Evolutionary conservation across 2,888 invertebrate genomes (phyloP), one percentile per base, ranked within the genome.

Genomic region (Dusona sp.): DNA sequence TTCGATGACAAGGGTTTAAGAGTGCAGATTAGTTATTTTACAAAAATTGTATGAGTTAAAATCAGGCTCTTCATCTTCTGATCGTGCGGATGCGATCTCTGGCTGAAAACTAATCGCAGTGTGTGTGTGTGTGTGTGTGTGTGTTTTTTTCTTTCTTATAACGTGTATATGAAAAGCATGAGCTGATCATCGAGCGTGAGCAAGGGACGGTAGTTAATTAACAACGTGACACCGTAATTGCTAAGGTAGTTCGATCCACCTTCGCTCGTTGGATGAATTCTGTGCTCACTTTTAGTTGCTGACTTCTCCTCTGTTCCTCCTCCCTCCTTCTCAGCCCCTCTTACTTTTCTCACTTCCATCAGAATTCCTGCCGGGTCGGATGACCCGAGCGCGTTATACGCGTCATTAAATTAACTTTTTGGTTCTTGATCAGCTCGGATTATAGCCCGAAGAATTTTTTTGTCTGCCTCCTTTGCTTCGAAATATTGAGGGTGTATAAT

Each of bases 331-430:
- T 54, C 51, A 38, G 19, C 64, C 68, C 65, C 36, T 51, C 33
- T 51, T 13, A 22, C 42, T 61, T 86, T 25, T 75, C 70, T 82
- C 75, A 33, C 75, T 65, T 75, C 54, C 82, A 72, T 77, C 77
- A 57, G 83, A 75, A 72, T 70, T 61, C 79, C 83, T 84, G 83
- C 64, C 79, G 87, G 87, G 89, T 90, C 87, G 88, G 89, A 88
- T 83, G 87, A 87, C 86, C 86, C 83, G 82, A 65, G 61, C 89
- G 89, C 88, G 79, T 84, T 87, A 84, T 79, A 87, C 89, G 85
- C 90, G 85, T 91, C 92, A 89, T 91, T 91, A 90, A 91, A 92
- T 92, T 91, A 91, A 92, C 90, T 91, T 91, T 92, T 86, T 77
- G 88, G 88, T 88, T 86, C 90, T 84, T 65, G 38, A 77, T 84